Evolutionary conservation across 2,113 vertebrate genomes (phyloP).

Genomic region (Hassar affinis): DNA sequence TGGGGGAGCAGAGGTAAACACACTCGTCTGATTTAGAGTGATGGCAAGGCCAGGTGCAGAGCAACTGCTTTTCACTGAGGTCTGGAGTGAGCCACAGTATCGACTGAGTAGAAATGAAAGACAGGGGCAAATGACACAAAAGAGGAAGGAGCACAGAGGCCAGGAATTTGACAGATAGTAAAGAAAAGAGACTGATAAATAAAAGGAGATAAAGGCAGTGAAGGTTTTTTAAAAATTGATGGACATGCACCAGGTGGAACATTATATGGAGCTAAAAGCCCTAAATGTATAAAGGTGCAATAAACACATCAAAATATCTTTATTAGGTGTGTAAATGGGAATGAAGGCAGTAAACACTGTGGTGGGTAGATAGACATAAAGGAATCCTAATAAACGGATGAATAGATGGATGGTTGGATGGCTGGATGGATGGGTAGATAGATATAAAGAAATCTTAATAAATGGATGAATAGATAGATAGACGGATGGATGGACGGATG

Average conservation of each 20-base stretch:
- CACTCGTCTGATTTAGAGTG: conserved; percentile 42
- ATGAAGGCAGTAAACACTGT: background rate
- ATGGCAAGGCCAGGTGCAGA: conserved; percentile 44
- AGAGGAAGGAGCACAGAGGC: background rate
- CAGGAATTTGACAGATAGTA: background rate
- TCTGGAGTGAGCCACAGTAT: conserved; percentile 34
- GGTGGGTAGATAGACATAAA: background rate
- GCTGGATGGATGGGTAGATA: background rate
- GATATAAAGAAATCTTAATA: too few species aligned
- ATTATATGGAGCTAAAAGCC: background rate
- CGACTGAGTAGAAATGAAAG: background rate
- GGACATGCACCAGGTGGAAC: background rate
- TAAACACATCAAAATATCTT: background rate
- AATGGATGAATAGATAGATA: background rate
- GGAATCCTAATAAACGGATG: too few species aligned
- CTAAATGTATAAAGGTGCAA: background rate
- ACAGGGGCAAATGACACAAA: background rate
- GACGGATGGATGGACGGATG: background rate
- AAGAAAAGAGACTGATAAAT: background rate
- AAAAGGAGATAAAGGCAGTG: conserved; percentile 1
- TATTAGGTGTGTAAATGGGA: background rate
- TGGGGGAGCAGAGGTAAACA: conserved; percentile 34
- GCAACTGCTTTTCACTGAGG: conserved; percentile 33
- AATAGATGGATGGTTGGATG: background rate
- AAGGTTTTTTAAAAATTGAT: background rate